Conservation (phyloP, 2,888 invertebrate species). For the Calameuta filiformis region DNA sequence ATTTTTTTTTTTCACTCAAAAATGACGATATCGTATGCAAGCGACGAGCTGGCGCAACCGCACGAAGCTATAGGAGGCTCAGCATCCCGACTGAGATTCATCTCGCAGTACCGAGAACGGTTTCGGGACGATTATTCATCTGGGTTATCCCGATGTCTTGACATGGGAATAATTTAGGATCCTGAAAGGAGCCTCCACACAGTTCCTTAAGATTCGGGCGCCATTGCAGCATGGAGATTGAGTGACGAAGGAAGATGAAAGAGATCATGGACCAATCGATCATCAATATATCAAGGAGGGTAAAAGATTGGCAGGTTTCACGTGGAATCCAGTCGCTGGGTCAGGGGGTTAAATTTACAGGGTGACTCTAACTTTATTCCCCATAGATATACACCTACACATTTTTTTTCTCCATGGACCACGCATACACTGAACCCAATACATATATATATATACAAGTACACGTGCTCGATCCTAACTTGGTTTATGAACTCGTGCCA, state of each 20-base stretch:
- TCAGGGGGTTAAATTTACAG: neutral
- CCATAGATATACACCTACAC: neutral
- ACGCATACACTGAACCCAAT: neutral
- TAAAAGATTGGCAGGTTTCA: neutral
- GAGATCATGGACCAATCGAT: neutral
- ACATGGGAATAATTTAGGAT: neutral
- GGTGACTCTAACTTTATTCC: neutral
- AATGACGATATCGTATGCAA: neutral
- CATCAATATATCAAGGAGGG: neutral
- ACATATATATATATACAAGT: neutral
- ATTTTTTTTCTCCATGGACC: neutral
- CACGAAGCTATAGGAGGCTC: neutral
- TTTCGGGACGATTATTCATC: neutral
- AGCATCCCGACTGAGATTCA: neutral
- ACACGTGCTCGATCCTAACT: neutral
- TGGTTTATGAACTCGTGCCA: slow-evolving; percentile 10
- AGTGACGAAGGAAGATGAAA: neutral
- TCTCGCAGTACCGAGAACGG: neutral
- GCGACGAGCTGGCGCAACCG: neutral
- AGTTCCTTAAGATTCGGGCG: neutral
- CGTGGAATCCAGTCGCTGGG: neutral
- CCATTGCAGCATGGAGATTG: neutral
- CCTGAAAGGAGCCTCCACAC: neutral
- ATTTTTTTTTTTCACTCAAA: neutral
- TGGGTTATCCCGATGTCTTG: neutral